Conservation (phyloP, 2,797 vertebrate species). For the Ambastaia sidthimunki region DNA sequence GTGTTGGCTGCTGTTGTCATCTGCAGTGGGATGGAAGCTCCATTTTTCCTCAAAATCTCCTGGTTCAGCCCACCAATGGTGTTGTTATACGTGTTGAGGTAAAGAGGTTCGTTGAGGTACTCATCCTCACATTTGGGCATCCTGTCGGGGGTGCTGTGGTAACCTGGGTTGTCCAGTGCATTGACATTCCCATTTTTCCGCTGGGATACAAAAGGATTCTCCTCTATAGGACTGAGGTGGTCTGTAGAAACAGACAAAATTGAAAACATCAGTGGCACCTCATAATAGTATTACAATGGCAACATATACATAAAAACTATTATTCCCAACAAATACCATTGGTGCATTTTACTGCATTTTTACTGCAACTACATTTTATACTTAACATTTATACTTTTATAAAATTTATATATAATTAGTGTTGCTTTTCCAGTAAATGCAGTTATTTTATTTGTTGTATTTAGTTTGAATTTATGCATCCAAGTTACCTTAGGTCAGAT, state of each 20-base stretch:
- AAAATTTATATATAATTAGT: too few relatives aligned
- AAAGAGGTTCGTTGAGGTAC: slow-evolving; percentile 92
- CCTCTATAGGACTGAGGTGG: slow-evolving; percentile 92
- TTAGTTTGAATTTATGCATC: too few relatives aligned
- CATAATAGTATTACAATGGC: neutral
- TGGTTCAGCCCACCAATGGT: slow-evolving; percentile 78
- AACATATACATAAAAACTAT: neutral
- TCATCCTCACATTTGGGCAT: slow-evolving; percentile 88
- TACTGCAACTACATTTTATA: too few relatives aligned
- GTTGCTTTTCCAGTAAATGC: too few relatives aligned
- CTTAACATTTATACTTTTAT: too few relatives aligned
- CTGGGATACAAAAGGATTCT: slow-evolving; percentile 94
- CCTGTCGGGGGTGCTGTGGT: slow-evolving; percentile 86
- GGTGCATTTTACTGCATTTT: neutral
- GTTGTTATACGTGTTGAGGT: slow-evolving; percentile 92
- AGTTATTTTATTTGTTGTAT: too few relatives aligned
- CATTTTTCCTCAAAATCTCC: slow-evolving; percentile 87
- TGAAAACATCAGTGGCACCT: neutral
- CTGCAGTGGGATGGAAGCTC: slow-evolving; percentile 78
- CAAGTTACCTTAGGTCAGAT: too few relatives aligned
- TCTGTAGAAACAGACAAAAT: slow-evolving; percentile 73
- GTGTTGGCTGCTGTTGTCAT: slow-evolving; percentile 59
- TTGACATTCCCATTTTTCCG: slow-evolving; percentile 92
- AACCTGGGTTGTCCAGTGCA: slow-evolving; percentile 92
- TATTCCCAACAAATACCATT: neutral